Evolutionary conservation across 2,888 invertebrate genomes (phyloP).

Genomic region (Cheiracanthium punctorium): DNA sequence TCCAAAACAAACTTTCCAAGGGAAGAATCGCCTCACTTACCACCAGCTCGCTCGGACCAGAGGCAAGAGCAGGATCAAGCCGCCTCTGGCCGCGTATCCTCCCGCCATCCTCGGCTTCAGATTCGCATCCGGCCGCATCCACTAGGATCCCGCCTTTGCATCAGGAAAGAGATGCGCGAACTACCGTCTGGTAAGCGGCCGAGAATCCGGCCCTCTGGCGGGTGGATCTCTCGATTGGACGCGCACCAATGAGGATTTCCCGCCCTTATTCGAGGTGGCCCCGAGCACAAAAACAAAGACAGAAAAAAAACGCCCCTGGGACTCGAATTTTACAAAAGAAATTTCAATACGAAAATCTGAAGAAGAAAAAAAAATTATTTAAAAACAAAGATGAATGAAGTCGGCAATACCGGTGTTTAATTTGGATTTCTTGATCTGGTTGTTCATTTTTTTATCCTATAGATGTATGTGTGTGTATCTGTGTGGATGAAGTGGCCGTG

Average conservation of each 20-base stretch:
- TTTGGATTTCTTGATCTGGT: no score
- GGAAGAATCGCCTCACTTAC: conserved; percentile 35
- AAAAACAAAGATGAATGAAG: no score
- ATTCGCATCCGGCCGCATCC: conserved; percentile 48
- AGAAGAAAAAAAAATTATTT: no score
- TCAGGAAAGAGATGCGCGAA: conserved; percentile 35
- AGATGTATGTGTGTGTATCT: no score
- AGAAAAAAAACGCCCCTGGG: not conserved
- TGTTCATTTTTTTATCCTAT: no score
- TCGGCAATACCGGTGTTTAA: no score
- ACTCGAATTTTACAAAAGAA: no score
- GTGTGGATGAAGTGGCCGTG: no score
- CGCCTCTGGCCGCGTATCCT: conserved; percentile 63
- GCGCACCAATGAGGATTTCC: not conserved
- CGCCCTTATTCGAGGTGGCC: not conserved
- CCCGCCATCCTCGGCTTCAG: conserved; percentile 54
- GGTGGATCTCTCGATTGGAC: conserved; percentile 10
- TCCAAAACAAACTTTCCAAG: no score
- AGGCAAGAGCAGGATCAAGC: conserved; percentile 63
- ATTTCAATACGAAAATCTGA: no score
- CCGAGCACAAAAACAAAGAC: not conserved
- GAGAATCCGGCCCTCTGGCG: conserved; percentile 48
- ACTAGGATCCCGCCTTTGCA: conserved; percentile 49
- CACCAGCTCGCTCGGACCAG: conserved; percentile 67
- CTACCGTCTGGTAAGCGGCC: conserved; percentile 8